Evolutionary conservation across 2,888 invertebrate species (phyloP).

Genomic region (Metacarcinus magister): DNA sequence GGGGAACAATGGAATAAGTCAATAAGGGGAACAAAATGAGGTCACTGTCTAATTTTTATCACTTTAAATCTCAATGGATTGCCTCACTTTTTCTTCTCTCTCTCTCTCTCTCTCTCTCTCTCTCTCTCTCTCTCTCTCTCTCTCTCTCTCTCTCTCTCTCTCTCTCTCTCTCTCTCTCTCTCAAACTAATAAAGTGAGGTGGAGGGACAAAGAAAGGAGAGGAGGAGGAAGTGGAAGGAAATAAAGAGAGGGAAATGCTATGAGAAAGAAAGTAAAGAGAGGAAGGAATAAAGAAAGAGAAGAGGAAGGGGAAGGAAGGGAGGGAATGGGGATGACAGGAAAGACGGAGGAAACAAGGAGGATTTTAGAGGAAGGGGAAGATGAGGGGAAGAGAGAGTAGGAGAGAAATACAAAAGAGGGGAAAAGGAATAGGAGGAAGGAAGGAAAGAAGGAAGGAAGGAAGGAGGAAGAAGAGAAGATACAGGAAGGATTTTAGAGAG

Average conservation of each 20-base stretch:
- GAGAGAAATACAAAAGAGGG: not conserved
- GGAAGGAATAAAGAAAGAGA: no score
- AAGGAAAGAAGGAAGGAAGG: not conserved
- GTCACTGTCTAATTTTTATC: not conserved
- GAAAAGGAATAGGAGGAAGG: not conserved
- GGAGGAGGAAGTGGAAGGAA: not conserved
- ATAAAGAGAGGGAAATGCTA: no score
- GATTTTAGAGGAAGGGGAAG: not conserved
- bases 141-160: slow-evolving; percentile 26
- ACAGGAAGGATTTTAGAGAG: not conserved
- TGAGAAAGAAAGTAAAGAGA: no score
- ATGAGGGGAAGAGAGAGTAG: not conserved
- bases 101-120: not conserved
- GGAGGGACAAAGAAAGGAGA: not conserved
- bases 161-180: slow-evolving; percentile 2
- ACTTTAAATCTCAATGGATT: no score
- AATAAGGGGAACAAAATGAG: not conserved
- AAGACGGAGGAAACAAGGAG: no score
- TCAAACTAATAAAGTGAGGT: no score
- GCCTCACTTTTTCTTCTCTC: no score
- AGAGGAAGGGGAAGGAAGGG: no score
- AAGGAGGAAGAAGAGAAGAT: not conserved
- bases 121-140: not conserved
- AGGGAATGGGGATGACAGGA: no score
- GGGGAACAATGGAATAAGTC: slow-evolving; percentile 8